Conservation (phyloP, 2,113 vertebrate genomes). For the Podiceps cristatus region DNA sequence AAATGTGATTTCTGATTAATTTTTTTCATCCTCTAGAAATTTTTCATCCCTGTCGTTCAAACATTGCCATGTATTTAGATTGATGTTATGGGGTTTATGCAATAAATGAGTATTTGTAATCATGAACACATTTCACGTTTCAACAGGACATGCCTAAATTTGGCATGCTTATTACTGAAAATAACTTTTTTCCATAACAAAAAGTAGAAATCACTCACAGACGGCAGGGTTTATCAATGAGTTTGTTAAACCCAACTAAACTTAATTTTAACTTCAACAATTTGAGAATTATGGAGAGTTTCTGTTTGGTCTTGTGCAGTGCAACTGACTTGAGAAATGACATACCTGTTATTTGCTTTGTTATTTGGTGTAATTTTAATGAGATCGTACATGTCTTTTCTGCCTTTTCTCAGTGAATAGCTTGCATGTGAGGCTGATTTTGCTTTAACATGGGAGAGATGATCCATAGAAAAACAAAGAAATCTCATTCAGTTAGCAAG, state of each 20-base stretch:
- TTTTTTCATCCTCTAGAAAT: constrained; percentile 18
- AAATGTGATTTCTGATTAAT: not conserved
- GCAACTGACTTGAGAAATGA: constrained; percentile 18
- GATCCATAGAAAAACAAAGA: not conserved
- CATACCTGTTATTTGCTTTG: not conserved
- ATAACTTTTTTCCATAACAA: constrained; percentile 55
- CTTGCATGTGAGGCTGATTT: not conserved
- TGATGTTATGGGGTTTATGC: constrained; percentile 24
- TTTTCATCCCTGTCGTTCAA: constrained; percentile 32
- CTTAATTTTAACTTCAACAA: constrained; percentile 44
- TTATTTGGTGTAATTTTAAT: not conserved
- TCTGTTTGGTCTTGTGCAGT: constrained; percentile 78
- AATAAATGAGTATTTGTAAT: constrained; percentile 38
- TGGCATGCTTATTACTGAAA: constrained; percentile 57
- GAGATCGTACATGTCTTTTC: not conserved
- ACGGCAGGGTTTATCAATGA: constrained; percentile 51
- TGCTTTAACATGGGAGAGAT: not conserved
- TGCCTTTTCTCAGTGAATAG: not conserved
- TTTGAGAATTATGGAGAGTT: constrained; percentile 55
- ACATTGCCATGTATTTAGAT: constrained; percentile 39
- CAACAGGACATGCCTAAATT: constrained; percentile 15
- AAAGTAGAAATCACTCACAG: constrained; percentile 59
- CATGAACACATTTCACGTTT: constrained; percentile 43
- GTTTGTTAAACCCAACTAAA: constrained; percentile 69
- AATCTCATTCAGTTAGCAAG: not conserved